Conservation (phyloP, 2,797 vertebrate genomes). For the Bovichtus variegatus region DNA sequence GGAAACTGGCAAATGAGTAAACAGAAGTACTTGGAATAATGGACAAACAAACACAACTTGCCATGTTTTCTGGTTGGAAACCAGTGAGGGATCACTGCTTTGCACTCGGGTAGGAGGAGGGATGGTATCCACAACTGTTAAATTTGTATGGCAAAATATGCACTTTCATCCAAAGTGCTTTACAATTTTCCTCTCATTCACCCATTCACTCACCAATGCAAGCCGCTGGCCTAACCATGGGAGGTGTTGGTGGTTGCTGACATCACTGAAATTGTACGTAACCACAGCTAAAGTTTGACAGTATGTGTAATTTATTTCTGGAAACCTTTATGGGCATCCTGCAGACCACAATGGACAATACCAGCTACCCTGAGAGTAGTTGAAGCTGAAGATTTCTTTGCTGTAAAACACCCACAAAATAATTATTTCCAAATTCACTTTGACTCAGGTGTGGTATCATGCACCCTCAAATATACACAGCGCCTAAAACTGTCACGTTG, state of each 20-base stretch:
- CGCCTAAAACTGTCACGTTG: slow-evolving; percentile 30
- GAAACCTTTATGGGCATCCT: background rate
- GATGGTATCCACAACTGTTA: background rate
- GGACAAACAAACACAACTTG: background rate
- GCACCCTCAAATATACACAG: slow-evolving; percentile 18
- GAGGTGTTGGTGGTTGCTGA: background rate
- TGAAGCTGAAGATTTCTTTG: background rate
- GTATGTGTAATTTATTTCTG: background rate
- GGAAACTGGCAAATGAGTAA: too few species aligned
- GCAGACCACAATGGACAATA: background rate
- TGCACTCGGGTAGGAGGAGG: background rate
- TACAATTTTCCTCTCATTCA: background rate
- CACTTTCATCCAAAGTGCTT: background rate
- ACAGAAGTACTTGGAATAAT: background rate
- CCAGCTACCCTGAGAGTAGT: too few species aligned
- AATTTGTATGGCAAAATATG: background rate
- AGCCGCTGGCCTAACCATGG: background rate
- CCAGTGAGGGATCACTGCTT: background rate
- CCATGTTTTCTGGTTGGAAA: background rate
- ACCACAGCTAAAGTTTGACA: background rate
- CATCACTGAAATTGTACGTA: background rate
- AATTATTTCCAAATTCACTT: slow-evolving; percentile 3
- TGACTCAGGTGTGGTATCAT: slow-evolving; percentile 9
- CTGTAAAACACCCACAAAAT: background rate
- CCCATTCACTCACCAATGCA: background rate